Conservation (phyloP, 2,113 vertebrate species). For the Haemorhous mexicanus region DNA sequence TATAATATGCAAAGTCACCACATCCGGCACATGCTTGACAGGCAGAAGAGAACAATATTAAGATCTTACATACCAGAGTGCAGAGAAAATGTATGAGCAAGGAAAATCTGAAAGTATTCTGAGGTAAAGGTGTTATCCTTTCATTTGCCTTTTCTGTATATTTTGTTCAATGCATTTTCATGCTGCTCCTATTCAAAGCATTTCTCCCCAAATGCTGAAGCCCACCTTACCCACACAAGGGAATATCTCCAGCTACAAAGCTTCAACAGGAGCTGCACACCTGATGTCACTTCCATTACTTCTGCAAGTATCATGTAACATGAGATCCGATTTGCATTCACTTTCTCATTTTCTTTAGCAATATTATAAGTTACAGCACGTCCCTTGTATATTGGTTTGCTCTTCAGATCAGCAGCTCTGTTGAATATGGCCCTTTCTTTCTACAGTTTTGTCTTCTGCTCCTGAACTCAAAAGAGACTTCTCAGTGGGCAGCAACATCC, state of each 20-base stretch:
- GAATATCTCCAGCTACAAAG: background rate
- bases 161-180: background rate
- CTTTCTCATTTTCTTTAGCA: background rate
- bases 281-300: background rate
- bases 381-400: background rate
- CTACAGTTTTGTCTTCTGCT: background rate
- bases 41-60: background rate
- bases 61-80: background rate
- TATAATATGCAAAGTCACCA: background rate
- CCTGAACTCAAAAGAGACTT: background rate
- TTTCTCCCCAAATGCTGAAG: background rate
- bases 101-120: background rate
- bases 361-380: background rate
- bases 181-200: background rate
- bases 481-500: background rate
- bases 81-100: background rate
- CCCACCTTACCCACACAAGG: background rate
- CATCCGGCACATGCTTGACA: background rate
- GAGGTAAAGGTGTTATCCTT: background rate
- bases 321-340: background rate
- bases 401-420: background rate
- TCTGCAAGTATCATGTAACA: rapidly evolving
- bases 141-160: background rate
- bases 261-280: background rate
- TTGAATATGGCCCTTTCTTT: background rate